phyloP scores from a whole-genome alignment of 53 echinoderm and acorn worm species.

The Echinarachnius parma region DNA sequence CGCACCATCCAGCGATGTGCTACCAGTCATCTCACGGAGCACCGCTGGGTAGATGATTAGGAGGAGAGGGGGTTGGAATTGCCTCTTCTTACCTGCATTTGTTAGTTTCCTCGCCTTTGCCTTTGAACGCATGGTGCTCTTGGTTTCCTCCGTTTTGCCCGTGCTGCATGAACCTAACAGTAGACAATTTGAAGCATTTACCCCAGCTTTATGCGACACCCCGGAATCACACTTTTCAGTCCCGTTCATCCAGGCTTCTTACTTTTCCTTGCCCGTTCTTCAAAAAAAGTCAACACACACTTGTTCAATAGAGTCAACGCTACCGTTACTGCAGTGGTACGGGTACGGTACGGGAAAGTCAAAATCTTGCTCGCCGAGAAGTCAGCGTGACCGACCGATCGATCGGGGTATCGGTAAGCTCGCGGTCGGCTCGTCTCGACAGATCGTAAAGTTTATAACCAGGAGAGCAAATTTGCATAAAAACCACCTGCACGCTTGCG shows the following conservation, averaged over 20 bases:
- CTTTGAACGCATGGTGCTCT: conserved; percentile 31
- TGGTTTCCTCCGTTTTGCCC: conserved; percentile 4
- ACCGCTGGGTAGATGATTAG: conserved; percentile 24
- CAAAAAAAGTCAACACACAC: too few relatives aligned
- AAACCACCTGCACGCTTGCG: conserved; percentile 46
- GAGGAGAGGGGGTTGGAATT: not conserved
- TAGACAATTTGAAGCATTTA: conserved; percentile 6
- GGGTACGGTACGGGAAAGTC: too few relatives aligned
- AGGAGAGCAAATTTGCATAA: conserved; percentile 32
- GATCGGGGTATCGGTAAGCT: not conserved
- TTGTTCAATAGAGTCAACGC: too few relatives aligned
- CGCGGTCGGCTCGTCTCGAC: not conserved
- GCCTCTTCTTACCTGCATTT: conserved; percentile 33
- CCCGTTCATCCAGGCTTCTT: conserved; percentile 42
- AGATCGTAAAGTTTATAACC: conserved; percentile 33
- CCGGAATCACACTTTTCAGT: conserved; percentile 8
- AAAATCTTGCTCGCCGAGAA: too few relatives aligned
- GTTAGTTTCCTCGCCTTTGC: conserved; percentile 37
- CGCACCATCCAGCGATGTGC: not conserved
- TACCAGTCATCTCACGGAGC: not conserved
- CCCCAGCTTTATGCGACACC: conserved; percentile 13
- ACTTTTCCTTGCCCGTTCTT: too few relatives aligned
- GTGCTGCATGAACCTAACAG: conserved; percentile 8
- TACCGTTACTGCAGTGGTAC: too few relatives aligned
- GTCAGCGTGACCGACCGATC: not conserved